phyloP scores from a whole-genome alignment of 2,113 vertebrate species.

The Diphyllodes magnificus region DNA sequence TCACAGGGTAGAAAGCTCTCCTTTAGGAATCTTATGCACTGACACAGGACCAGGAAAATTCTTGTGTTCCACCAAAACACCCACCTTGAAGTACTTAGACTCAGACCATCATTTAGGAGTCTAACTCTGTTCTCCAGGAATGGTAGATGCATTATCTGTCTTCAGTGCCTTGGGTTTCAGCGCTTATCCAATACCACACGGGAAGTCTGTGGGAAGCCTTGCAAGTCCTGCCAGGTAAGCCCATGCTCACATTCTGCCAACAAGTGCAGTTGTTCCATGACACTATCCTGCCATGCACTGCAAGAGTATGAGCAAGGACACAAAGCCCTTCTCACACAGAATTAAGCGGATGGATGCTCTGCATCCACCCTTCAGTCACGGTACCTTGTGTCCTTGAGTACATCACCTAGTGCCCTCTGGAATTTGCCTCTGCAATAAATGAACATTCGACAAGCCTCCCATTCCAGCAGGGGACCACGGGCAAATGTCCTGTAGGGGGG shows the following conservation, averaged over 20 bases:
- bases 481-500: not conserved
- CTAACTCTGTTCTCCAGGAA: not conserved
- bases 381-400: not conserved
- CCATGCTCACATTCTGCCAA: fast-evolving
- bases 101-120: not conserved
- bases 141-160: not conserved
- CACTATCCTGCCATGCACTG: not conserved
- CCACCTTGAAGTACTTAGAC: not conserved
- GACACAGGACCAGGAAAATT: not conserved
- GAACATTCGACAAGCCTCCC: not conserved
- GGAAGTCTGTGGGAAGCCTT: not conserved
- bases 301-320: not conserved
- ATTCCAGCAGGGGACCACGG: not conserved
- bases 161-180: not conserved
- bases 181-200: not conserved
- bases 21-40: not conserved
- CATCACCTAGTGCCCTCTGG: not conserved
- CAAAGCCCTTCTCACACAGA: not conserved
- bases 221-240: not conserved
- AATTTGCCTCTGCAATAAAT: not conserved
- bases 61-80: not conserved
- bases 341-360: not conserved
- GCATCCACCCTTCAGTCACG: not conserved
- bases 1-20: not conserved
- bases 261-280: not conserved